These are phyloP conservation scores for Anniella stebbinsi DNA, from an alignment of 2,797 vertebrate genomes.

Conservation along the genomic window DNA sequence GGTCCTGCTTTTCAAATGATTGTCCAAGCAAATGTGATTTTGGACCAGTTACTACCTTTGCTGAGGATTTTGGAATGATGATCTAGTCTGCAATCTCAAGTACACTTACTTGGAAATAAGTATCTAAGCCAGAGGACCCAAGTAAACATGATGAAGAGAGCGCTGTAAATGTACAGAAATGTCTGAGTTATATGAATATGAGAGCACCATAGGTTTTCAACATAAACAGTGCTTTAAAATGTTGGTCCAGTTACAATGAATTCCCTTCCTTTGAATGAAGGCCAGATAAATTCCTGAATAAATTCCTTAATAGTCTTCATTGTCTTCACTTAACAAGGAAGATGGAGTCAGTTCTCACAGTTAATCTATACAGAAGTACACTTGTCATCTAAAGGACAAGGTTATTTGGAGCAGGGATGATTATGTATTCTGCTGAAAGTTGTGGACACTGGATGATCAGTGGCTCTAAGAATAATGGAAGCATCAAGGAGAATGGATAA, in stretches of 20 bases:
- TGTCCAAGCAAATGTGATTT: background rate
- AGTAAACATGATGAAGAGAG: background rate
- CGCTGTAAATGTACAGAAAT: background rate
- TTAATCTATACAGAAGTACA: slow-evolving; percentile 40
- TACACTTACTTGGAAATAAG: background rate
- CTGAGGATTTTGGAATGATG: background rate
- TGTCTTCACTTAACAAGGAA: slow-evolving; percentile 44
- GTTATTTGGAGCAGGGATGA: slow-evolving; percentile 54
- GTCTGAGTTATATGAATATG: background rate
- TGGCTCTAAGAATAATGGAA: slow-evolving; percentile 43
- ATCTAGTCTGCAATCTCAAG: background rate
- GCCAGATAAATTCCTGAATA: slow-evolving; percentile 17
- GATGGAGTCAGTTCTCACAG: slow-evolving; percentile 35
- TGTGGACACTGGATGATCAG: slow-evolving; percentile 26
- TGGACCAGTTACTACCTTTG: background rate
- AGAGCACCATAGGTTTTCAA: background rate
- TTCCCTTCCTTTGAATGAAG: slow-evolving; percentile 17
- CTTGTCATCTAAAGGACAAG: slow-evolving; percentile 50
- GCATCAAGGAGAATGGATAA: slow-evolving; percentile 33
- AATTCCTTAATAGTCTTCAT: slow-evolving; percentile 8
- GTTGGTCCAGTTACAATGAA: background rate
- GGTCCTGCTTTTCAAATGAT: background rate
- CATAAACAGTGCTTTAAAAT: background rate
- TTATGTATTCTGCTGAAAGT: slow-evolving; percentile 52
- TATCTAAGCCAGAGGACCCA: background rate